Conservation (phyloP, 2,113 vertebrate species). For the Vidua chalybeata region DNA sequence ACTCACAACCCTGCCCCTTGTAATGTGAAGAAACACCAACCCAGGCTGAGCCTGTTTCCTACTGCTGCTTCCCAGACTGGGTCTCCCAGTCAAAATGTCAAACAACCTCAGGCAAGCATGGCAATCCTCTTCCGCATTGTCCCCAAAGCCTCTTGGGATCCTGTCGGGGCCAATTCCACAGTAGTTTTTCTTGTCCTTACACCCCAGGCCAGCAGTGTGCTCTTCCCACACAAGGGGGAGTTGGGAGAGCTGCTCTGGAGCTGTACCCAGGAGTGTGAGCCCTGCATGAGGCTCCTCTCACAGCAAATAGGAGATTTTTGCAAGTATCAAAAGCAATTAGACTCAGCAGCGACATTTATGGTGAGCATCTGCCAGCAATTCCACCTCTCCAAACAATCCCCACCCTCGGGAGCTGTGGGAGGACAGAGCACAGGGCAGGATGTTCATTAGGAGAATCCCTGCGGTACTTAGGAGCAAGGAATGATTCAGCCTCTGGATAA, state of each 20-base stretch:
- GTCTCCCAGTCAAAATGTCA: neutral
- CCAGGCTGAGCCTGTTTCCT: neutral
- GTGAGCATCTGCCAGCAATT: neutral
- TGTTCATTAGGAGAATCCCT: neutral
- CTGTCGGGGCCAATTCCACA: neutral
- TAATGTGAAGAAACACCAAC: neutral
- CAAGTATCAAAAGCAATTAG: neutral
- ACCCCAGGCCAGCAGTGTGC: neutral
- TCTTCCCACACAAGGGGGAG: neutral
- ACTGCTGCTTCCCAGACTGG: neutral
- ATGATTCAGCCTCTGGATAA: neutral
- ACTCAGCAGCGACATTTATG: neutral
- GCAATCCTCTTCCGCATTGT: neutral
- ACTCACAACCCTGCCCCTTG: neutral
- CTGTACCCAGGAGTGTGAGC: neutral
- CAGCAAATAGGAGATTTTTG: neutral
- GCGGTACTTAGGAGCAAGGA: neutral
- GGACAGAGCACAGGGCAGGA: neutral
- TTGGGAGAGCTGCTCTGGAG: neutral
- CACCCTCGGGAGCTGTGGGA: neutral
- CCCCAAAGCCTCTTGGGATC: neutral
- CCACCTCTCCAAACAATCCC: neutral
- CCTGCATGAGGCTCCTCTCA: neutral
- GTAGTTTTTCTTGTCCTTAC: neutral
- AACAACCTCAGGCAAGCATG: rapidly evolving